These are phyloP conservation scores for Microdon myrmicae DNA, from an alignment of 2,888 invertebrate species.

Conservation along the genomic window DNA sequence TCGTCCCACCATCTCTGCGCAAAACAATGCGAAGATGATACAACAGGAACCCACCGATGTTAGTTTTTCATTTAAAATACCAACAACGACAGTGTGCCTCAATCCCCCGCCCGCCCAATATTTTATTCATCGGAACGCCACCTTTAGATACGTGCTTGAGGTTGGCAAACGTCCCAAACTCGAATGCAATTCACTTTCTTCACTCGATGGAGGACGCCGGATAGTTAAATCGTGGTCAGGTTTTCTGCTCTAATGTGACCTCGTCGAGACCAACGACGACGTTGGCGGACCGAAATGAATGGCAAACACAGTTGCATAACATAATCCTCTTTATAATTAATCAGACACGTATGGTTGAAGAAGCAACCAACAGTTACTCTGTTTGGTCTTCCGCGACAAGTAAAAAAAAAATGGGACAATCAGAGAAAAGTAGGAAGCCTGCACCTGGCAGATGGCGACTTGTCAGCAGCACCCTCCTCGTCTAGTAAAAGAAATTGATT, in stretches of 20 bases:
- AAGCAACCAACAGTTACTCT: background rate
- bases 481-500: constrained; percentile 41
- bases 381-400: constrained; percentile 1
- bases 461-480: constrained; percentile 26
- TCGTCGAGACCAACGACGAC: constrained; percentile 19
- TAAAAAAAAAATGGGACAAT: constrained; percentile 1
- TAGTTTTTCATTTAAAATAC: constrained; percentile 45
- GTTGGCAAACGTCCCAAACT: constrained; percentile 49
- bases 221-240: constrained; percentile 25
- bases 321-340: constrained; percentile 65
- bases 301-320: constrained; percentile 52
- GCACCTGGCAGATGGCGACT: constrained; percentile 21
- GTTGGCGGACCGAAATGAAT: constrained; percentile 42
- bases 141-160: constrained; percentile 47
- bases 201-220: constrained; percentile 21
- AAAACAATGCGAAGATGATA: constrained; percentile 51
- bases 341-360: constrained; percentile 62
- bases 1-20: background rate
- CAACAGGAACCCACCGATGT: constrained; percentile 48
- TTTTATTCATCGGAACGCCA: constrained; percentile 47
- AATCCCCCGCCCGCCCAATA: constrained; percentile 47
- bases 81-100: constrained; percentile 13
- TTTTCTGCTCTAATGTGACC: constrained; percentile 44
- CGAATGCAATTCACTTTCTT: constrained; percentile 51
- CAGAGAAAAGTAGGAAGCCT: constrained; percentile 8